These are phyloP conservation scores for Macquaria australasica DNA, from an alignment of 2,113 vertebrate genomes.

Conservation along the genomic window DNA sequence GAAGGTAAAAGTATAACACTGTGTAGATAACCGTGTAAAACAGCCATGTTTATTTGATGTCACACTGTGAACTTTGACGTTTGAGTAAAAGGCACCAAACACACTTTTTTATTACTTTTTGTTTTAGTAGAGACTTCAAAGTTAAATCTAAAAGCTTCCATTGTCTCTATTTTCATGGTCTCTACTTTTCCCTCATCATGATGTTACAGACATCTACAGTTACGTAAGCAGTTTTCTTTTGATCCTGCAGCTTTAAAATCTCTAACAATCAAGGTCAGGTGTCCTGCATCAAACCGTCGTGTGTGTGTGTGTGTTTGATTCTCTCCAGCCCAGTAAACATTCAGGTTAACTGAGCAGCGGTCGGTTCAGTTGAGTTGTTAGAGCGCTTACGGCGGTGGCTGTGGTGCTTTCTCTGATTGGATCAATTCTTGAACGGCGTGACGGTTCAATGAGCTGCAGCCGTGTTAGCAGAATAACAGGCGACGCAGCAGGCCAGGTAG, in stretches of 20 bases:
- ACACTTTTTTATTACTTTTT: background rate
- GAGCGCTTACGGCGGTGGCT: background rate
- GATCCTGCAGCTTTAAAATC: slow-evolving; percentile 7
- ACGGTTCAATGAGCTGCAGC: background rate
- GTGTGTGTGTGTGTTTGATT: slow-evolving; percentile 18
- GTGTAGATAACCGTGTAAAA: too few relatives aligned
- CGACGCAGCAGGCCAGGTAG: background rate
- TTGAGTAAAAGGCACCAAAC: too few relatives aligned
- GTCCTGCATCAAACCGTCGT: background rate
- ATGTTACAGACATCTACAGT: background rate
- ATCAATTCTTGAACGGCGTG: background rate
- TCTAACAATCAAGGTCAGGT: background rate
- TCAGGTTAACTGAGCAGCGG: slow-evolving; percentile 32
- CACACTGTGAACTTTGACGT: background rate
- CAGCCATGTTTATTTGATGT: background rate
- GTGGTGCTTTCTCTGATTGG: background rate
- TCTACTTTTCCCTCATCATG: background rate
- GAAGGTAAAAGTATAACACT: too few relatives aligned
- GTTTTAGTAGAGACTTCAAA: background rate
- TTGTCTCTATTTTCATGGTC: too few relatives aligned
- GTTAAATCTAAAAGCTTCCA: too few relatives aligned
- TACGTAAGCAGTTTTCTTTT: slow-evolving; percentile 4
- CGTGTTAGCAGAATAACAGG: background rate
- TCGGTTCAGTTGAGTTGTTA: slow-evolving; percentile 4
- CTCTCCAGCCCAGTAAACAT: slow-evolving; percentile 37